Percentiles rank a stretch among this genome's conserved stretches.
These are phyloP conservation scores for Pelodiscus sinensis DNA, from an alignment of 2,113 vertebrate species.

Conservation along the genomic window DNA sequence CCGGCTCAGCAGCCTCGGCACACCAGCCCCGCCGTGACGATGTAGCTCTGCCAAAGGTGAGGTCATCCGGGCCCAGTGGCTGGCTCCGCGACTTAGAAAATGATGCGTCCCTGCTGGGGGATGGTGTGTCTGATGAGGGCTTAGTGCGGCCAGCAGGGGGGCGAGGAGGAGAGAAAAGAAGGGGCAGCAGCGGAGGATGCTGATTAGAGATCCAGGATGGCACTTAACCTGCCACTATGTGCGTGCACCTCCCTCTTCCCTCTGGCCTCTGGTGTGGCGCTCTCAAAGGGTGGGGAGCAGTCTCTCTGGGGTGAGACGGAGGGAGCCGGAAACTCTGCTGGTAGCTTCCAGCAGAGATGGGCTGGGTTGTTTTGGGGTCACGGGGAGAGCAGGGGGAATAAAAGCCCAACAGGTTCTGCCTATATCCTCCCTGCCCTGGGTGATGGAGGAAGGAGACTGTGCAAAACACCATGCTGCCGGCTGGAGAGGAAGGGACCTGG, in stretches of 20 bases:
- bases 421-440: background rate
- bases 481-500: background rate
- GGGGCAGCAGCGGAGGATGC: background rate
- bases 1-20: background rate
- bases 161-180: background rate
- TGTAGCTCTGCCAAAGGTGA: slow-evolving; percentile 57
- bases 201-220: background rate
- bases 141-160: background rate
- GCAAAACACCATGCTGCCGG: background rate
- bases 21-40: background rate
- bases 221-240: background rate
- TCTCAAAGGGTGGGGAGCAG: too few species aligned
- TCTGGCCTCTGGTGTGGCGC: background rate
- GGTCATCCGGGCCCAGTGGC: slow-evolving; percentile 24
- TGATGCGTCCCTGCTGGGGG: background rate
- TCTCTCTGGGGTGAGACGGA: background rate
- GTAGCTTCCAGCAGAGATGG: background rate
- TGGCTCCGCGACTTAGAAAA: background rate
- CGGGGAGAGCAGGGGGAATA: too few species aligned
- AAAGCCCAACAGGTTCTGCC: background rate
- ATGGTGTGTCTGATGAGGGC: background rate
- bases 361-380: background rate
- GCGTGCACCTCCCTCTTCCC: background rate
- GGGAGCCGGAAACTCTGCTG: too few species aligned
- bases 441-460: background rate